Base-by-base conservation (phyloP, 2,113 vertebrate genomes). In the Lophochroa leadbeateri region DNA sequence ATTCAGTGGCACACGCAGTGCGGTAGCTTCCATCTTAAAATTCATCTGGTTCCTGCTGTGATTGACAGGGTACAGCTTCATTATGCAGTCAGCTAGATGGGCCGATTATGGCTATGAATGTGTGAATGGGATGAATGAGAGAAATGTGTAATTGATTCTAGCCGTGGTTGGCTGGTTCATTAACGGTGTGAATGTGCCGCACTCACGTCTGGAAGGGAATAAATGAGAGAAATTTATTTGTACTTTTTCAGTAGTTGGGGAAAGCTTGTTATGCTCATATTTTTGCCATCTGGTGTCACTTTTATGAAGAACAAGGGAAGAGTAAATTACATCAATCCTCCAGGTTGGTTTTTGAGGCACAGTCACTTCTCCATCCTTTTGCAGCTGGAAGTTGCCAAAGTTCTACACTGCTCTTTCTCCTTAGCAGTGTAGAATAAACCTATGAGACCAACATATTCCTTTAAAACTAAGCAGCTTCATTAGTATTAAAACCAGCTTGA, bases 81-180 rank as follows among this genome's bases (percentile, higher is more conserved):
- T 98, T 98, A 98, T 98, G 98, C 96, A 74, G 82, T 86, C 96
- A 50, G 79, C 91, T 97, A 96, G 97, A 96, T 98, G 97, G 98
- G 95, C 96, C 10, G 84, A 94, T 98, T 96, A 97, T 93, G 97
- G 97, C 97, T 98, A 72, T 97, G 98, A 98, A 98, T 98, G 97
- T 94, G 82, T 97, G 97, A 99, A 98, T 95, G 98, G 97, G 97
- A 91, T 90, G 97, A 97, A 98, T 97, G 98, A 98, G 98, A 97
- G 97, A 97, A 97, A 97, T 43, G 71, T 93, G 96, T 98, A 98
- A 99, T 98, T 98, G 98, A 98, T 98, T 99, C 98, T 98, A 97
- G 97, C 97, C 93, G 94, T 97, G 94, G 96, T 95, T 94, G 95
- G 96, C 96, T 79, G 95, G 97, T 98, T 99, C 97, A 96, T 99